Evolutionary conservation across 2,113 vertebrate species (phyloP).

Genomic region (Antechinus stuartii): DNA sequence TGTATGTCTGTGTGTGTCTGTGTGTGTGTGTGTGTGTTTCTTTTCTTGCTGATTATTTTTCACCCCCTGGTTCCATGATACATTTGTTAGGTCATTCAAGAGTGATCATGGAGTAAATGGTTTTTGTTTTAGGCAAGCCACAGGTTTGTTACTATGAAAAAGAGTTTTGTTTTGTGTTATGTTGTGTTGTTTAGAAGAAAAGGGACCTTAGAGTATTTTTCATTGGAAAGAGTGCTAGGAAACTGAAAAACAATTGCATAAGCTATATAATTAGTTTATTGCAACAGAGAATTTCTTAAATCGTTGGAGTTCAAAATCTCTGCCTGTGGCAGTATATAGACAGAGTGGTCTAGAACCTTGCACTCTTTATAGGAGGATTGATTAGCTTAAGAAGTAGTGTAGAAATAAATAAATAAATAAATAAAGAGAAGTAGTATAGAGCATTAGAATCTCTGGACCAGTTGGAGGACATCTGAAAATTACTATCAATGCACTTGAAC

Average conservation of each 20-base stretch:
- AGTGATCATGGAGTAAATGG: background rate
- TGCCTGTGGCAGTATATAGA: background rate
- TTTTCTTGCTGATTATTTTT: constrained; percentile 25
- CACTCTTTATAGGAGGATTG: background rate
- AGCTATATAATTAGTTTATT: background rate
- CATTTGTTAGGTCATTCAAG: constrained; percentile 8
- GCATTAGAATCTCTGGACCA: background rate
- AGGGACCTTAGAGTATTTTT: background rate
- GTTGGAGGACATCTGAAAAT: background rate
- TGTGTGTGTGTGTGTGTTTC: background rate
- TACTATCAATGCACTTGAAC: background rate
- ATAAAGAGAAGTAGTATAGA: background rate
- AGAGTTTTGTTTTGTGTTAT: background rate
- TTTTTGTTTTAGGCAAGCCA: background rate
- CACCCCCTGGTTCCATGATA: background rate
- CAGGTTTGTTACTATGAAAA: background rate
- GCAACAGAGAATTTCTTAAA: background rate
- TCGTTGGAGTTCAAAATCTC: background rate
- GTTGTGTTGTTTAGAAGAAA: background rate
- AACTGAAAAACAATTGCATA: background rate
- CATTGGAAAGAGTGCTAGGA: background rate
- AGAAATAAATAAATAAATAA: too few species aligned
- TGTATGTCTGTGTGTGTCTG: too few species aligned
- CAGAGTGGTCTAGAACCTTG: background rate
- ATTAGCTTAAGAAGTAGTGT: background rate